Percentiles rank a stretch among this genome's conserved stretches.
phyloP scores from a whole-genome alignment of 2,113 vertebrate species.

The Globicephala melas region DNA sequence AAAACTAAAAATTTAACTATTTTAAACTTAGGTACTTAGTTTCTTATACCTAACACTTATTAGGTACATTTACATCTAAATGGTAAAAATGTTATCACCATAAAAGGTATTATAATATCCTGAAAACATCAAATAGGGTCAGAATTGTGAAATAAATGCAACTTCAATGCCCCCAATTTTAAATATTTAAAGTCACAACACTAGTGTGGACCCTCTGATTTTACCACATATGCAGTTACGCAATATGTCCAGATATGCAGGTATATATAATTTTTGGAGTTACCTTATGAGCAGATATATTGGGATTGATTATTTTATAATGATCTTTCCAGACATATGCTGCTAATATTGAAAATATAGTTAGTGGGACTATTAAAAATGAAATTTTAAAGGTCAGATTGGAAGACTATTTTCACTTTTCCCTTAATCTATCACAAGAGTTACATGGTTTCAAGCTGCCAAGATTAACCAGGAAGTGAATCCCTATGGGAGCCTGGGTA shows the following conservation, averaged over 20 bases:
- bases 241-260: background rate
- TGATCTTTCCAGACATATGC: background rate
- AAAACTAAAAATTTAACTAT: background rate
- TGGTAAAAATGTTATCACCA: background rate
- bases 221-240: background rate
- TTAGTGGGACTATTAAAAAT: background rate
- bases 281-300: background rate
- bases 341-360: background rate
- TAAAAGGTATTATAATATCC: background rate
- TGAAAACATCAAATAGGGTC: background rate
- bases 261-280: background rate
- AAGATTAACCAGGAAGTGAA: background rate
- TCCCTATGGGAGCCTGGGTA: background rate
- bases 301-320: background rate
- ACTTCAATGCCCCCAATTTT: background rate
- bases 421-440: background rate
- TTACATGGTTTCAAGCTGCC: background rate
- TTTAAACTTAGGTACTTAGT: background rate
- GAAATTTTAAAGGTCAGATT: background rate
- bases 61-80: background rate
- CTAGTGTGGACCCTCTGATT: background rate
- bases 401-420: background rate
- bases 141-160: background rate
- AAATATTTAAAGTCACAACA: background rate
- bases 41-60: background rate